Conservation (phyloP, 2,113 vertebrate genomes). For the Silurus glanis region DNA sequence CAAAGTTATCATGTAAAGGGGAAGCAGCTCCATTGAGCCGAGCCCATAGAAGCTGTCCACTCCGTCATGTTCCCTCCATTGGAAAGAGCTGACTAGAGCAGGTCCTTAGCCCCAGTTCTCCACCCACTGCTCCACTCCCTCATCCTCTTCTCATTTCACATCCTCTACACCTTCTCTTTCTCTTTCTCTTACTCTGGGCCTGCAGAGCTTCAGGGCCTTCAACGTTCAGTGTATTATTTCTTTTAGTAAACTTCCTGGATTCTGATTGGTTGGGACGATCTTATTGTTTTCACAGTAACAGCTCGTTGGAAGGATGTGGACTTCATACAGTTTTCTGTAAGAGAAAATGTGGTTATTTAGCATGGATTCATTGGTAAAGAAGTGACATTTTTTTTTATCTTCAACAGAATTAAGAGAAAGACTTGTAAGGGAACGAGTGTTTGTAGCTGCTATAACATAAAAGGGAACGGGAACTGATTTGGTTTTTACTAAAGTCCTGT, state of each 20-base stretch:
- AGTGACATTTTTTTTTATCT: background rate
- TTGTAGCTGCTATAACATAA: background rate
- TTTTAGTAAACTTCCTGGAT: background rate
- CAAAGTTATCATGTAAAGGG: conserved; percentile 78
- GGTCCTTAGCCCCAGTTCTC: conserved; percentile 63
- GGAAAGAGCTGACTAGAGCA: conserved; percentile 65
- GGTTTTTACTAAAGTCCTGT: background rate
- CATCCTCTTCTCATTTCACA: conserved; percentile 64
- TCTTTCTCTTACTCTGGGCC: background rate
- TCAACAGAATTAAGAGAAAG: background rate
- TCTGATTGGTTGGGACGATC: background rate
- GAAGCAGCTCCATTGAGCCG: conserved; percentile 70
- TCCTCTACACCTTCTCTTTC: conserved; percentile 22
- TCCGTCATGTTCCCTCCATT: conserved; percentile 74
- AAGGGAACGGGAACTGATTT: background rate
- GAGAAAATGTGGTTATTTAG: background rate
- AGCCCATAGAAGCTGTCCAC: conserved; percentile 73
- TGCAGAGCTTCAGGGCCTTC: background rate
- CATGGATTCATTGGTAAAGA: background rate
- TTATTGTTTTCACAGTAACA: background rate
- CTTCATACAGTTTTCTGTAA: background rate
- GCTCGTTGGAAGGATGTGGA: background rate
- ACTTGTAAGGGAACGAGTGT: background rate
- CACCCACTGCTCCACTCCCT: conserved; percentile 68
- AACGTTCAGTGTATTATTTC: background rate